phyloP scores from a whole-genome alignment of 2,797 vertebrate genomes.

The Brachyalestes nurse region DNA sequence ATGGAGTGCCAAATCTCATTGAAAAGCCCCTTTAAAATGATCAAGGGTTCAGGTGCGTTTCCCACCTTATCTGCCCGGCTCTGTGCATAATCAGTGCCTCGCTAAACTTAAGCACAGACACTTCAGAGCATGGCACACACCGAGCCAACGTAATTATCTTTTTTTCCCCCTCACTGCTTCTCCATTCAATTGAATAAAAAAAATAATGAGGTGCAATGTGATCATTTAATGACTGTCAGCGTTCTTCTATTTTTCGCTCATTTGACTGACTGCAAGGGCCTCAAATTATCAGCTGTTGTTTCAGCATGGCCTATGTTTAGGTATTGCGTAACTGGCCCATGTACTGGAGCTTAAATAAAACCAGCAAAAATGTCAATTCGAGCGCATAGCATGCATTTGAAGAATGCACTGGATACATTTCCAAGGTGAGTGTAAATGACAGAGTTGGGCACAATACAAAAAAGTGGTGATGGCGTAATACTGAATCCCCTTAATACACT shows the following conservation, averaged over 20 bases:
- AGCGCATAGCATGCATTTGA: no score
- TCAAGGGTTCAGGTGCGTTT: constrained; percentile 30
- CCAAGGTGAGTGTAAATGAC: no score
- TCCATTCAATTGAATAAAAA: constrained; percentile 55
- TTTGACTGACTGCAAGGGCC: constrained; percentile 11
- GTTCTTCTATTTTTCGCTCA: constrained; percentile 12
- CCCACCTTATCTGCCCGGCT: constrained; percentile 32
- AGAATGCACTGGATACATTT: no score
- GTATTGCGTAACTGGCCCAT: background rate
- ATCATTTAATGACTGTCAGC: constrained; percentile 48
- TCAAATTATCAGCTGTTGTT: constrained; percentile 24
- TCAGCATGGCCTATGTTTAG: background rate
- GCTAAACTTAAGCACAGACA: constrained; percentile 40
- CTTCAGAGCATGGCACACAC: constrained; percentile 26
- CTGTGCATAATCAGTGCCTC: constrained; percentile 43
- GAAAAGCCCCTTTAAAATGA: constrained; percentile 44
- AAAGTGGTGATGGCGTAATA: no score
- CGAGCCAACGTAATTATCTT: constrained; percentile 50
- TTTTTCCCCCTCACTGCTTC: constrained; percentile 42
- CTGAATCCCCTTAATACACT: no score
- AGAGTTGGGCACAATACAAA: no score
- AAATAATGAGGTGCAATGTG: constrained; percentile 56
- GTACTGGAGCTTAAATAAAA: constrained; percentile 2
- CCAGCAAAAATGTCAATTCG: no score
- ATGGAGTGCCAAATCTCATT: constrained; percentile 16